Evolutionary conservation across 2,888 invertebrate species (phyloP).

Genomic region (Lepeophtheirus nordmannii): DNA sequence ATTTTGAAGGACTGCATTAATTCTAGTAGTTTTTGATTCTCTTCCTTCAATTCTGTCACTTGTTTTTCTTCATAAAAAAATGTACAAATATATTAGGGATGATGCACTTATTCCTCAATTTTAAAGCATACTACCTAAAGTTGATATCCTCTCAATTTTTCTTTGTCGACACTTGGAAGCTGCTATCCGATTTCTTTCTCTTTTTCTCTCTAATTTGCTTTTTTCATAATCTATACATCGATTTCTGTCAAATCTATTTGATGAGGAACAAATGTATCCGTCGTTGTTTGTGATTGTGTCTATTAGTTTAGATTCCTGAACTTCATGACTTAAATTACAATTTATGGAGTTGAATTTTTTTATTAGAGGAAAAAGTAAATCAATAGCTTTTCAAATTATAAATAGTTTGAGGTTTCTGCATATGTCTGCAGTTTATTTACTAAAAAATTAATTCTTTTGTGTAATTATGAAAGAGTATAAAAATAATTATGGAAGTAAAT

Average conservation of each 20-base stretch:
- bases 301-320: no score
- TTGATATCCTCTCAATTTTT: constrained; percentile 83
- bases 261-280: neutral
- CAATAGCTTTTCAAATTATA: no score
- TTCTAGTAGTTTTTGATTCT: neutral
- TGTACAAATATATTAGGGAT: neutral
- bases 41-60: constrained; percentile 9
- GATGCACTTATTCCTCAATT: neutral
- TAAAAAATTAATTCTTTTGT: no score
- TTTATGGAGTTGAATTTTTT: neutral
- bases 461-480: no score
- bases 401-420: no score
- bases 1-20: constrained; percentile 4
- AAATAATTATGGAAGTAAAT: no score
- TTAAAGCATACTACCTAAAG: constrained; percentile 38
- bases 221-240: neutral
- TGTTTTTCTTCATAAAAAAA: constrained; percentile 5
- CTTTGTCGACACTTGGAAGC: constrained; percentile 90
- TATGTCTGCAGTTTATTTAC: no score
- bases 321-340: neutral
- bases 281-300: neutral
- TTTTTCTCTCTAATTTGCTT: constrained; percentile 72
- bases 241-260: neutral
- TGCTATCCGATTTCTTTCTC: constrained; percentile 88
- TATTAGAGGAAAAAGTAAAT: no score